phyloP scores from a whole-genome alignment of 2,113 vertebrate genomes.

The Passer montanus region DNA sequence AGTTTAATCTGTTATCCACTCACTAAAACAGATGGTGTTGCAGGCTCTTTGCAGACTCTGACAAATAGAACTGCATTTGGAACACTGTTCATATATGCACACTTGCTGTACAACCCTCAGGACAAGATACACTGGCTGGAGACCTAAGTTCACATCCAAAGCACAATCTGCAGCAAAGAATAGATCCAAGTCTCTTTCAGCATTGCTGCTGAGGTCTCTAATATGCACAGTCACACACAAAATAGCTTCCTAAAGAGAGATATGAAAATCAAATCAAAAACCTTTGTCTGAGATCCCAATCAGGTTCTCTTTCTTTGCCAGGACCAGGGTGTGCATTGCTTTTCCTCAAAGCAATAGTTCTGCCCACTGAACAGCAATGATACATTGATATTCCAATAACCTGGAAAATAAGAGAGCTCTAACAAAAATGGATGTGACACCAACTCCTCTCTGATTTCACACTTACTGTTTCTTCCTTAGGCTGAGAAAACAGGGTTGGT shows the following conservation, averaged over 20 bases:
- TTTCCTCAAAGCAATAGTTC: neutral
- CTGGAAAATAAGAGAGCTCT: neutral
- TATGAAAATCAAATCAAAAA: neutral
- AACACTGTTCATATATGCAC: neutral
- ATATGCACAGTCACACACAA: neutral
- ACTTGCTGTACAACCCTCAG: neutral
- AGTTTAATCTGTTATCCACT: constrained; percentile 18
- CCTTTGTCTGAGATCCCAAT: neutral
- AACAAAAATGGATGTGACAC: neutral
- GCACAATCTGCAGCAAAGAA: neutral
- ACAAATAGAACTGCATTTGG: constrained; percentile 17
- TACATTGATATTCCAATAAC: neutral
- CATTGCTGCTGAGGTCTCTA: neutral
- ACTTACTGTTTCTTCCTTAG: neutral
- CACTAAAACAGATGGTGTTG: constrained; percentile 49
- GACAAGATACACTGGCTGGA: neutral
- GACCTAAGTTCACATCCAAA: constrained; percentile 4
- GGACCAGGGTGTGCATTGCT: neutral
- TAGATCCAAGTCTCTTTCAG: neutral
- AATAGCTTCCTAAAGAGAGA: neutral
- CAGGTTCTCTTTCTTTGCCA: neutral
- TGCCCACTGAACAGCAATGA: neutral
- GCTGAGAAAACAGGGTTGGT: neutral
- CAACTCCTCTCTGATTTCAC: neutral
- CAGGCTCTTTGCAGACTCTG: constrained; percentile 45